Evolutionary conservation across 2,113 vertebrate genomes (phyloP).

Genomic region (Serinus canaria): DNA sequence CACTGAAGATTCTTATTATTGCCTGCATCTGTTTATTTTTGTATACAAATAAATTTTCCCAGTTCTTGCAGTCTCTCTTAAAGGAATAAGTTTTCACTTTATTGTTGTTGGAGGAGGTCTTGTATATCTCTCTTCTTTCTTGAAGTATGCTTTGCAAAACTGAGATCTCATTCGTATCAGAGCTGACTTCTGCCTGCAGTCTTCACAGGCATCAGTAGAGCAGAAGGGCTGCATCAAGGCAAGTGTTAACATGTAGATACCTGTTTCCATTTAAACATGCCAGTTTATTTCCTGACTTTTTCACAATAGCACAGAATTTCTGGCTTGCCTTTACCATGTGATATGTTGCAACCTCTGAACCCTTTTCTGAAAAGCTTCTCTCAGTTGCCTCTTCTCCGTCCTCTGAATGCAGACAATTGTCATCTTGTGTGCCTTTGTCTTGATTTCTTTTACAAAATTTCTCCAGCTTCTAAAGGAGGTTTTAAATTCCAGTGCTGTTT

Average conservation of each 20-base stretch:
- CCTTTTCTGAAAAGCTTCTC: background rate
- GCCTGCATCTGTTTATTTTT: background rate
- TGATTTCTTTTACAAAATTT: background rate
- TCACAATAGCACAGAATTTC: background rate
- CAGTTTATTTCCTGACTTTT: background rate
- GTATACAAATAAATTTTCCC: background rate
- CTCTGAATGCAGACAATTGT: background rate
- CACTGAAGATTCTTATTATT: background rate
- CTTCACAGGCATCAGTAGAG: background rate
- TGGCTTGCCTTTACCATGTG: background rate
- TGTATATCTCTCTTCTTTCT: background rate
- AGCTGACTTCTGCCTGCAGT: background rate
- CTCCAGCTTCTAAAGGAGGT: background rate
- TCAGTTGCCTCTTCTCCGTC: background rate
- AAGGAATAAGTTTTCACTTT: background rate
- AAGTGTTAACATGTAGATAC: background rate
- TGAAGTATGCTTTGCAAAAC: background rate
- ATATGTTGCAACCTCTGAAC: background rate
- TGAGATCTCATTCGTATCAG: background rate
- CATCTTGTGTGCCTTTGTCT: background rate
- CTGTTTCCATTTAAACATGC: background rate
- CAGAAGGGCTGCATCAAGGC: background rate
- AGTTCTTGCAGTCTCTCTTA: background rate
- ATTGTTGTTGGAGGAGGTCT: background rate
- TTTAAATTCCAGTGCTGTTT: background rate